A percentile compares a stretch with the other conserved stretches of the same genome.
Evolutionary conservation across 1,140 invertebrate species (phyloP).

Genomic region (Lordiphosa stackelbergi): DNA sequence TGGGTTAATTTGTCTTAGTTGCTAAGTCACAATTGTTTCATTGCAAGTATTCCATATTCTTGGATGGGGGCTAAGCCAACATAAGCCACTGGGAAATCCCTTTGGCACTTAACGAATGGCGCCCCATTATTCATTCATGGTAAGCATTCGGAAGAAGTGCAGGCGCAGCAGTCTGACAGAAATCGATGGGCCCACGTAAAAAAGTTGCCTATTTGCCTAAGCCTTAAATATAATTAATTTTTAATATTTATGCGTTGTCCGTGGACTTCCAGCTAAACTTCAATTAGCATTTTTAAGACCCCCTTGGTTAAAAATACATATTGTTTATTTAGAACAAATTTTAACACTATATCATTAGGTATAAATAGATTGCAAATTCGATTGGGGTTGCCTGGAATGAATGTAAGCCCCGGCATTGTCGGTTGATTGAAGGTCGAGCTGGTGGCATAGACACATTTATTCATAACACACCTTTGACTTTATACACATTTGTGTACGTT

Average conservation of each 20-base stretch:
- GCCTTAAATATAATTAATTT: constrained; percentile 18
- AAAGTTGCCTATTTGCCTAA: constrained; percentile 5
- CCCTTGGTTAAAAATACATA: constrained; percentile 5
- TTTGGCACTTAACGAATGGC: constrained; percentile 14
- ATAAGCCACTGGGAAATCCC: constrained; percentile 10
- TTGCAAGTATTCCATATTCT: constrained; percentile 5
- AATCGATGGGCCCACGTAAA: constrained; percentile 8
- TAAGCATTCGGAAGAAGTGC: background rate
- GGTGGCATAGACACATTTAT: too few relatives aligned
- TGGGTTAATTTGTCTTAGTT: constrained; percentile 22
- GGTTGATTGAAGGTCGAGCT: too few relatives aligned
- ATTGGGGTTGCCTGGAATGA: too few relatives aligned
- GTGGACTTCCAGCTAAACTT: constrained; percentile 5
- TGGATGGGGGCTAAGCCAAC: constrained; percentile 10
- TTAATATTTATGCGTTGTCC: constrained; percentile 2
- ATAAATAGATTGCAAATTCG: too few relatives aligned
- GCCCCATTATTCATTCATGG: background rate
- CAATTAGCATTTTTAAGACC: constrained; percentile 15
- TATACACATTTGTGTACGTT: too few relatives aligned
- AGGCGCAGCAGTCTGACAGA: constrained; percentile 9
- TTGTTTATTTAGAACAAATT: too few relatives aligned
- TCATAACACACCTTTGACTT: too few relatives aligned
- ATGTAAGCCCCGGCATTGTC: too few relatives aligned
- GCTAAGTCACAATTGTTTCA: constrained; percentile 16
- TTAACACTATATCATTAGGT: too few relatives aligned